Evolutionary conservation across 2,888 invertebrate genomes (phyloP).

Genomic region (Sarcophaga variegata): DNA sequence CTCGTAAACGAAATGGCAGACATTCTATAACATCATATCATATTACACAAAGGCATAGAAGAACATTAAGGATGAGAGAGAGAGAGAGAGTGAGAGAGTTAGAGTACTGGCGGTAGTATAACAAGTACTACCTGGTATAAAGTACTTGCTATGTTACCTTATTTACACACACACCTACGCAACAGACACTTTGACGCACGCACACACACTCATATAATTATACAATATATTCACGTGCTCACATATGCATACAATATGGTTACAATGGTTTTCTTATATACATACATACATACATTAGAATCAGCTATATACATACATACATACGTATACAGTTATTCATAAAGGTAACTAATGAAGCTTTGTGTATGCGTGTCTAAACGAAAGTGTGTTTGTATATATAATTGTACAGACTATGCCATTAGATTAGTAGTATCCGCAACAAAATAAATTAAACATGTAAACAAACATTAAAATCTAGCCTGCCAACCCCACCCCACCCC

Average conservation of each 20-base stretch:
- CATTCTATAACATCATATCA: slow-evolving; percentile 54
- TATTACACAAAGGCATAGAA: slow-evolving; percentile 49
- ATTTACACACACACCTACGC: slow-evolving; percentile 15
- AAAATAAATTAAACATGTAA: background rate
- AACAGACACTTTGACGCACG: background rate
- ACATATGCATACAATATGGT: slow-evolving; percentile 31
- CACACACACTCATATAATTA: slow-evolving; percentile 9
- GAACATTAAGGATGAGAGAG: slow-evolving; percentile 3
- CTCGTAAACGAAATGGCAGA: slow-evolving; percentile 57
- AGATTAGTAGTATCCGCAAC: background rate
- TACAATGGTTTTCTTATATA: background rate
- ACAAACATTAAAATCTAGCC: too few relatives aligned
- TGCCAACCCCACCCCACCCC: too few relatives aligned
- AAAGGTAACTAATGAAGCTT: slow-evolving; percentile 61
- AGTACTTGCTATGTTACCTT: slow-evolving; percentile 39
- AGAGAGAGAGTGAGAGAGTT: background rate
- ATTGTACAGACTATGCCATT: background rate
- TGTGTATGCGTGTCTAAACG: slow-evolving; percentile 7
- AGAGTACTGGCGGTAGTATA: background rate
- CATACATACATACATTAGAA: background rate
- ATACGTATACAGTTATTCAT: slow-evolving; percentile 11
- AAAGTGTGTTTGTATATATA: background rate
- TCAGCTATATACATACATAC: background rate
- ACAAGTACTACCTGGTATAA: slow-evolving; percentile 20
- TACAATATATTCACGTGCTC: background rate